These are phyloP conservation scores for Uria aalge DNA, from an alignment of 2,113 vertebrate genomes.

Conservation along the genomic window DNA sequence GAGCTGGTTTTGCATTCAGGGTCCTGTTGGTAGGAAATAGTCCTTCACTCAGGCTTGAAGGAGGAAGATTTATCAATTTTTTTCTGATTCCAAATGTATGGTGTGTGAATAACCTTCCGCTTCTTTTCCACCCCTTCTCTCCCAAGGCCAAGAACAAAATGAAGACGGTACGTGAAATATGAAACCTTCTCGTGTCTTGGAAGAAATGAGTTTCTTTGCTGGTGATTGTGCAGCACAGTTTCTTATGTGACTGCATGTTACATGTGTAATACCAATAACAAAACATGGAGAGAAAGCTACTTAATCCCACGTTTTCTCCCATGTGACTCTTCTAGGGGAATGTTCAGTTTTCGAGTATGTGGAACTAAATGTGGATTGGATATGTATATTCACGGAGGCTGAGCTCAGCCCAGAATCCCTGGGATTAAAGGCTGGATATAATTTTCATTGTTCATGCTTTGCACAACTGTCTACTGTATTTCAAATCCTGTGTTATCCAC, in stretches of 20 bases:
- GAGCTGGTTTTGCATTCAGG: not conserved
- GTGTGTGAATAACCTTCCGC: not conserved
- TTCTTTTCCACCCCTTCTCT: not conserved
- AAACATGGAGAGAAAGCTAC: conserved; percentile 30
- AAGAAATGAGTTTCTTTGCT: not conserved
- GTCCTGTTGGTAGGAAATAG: not conserved
- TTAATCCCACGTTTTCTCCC: conserved; percentile 38
- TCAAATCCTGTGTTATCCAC: conserved; percentile 29
- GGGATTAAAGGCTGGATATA: conserved; percentile 47
- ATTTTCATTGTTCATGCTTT: conserved; percentile 47
- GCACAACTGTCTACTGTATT: conserved; percentile 43
- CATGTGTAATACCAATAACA: conserved; percentile 13
- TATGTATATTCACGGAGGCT: not conserved
- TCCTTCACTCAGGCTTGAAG: not conserved
- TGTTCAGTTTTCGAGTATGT: not conserved
- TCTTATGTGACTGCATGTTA: not conserved
- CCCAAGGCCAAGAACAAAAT: not conserved
- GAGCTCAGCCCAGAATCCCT: conserved; percentile 40
- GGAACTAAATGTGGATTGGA: conserved; percentile 38
- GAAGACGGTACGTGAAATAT: not conserved
- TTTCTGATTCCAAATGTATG: not conserved
- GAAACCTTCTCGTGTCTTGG: not conserved
- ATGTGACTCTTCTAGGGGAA: not conserved
- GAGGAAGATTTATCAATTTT: not conserved
- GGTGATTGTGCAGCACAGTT: not conserved